Conservation (phyloP, 2,888 invertebrate species). For the Heterodera filipjevi region DNA sequence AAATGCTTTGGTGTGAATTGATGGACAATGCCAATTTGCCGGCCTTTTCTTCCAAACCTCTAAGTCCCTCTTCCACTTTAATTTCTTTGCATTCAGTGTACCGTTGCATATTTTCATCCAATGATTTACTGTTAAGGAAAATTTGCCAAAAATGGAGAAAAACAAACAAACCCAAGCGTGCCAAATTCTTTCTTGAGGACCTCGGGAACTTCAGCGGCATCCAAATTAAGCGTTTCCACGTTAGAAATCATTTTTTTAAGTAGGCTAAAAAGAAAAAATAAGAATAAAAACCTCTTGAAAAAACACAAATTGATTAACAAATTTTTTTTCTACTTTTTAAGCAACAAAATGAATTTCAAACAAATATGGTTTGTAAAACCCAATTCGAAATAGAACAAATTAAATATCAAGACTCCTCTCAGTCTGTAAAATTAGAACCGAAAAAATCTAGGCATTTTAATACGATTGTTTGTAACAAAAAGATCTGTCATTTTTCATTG, state of each 20-base stretch:
- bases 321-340: too few species aligned
- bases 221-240: neutral
- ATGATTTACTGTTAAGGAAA: slow-evolving; percentile 34
- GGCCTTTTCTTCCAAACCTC: slow-evolving; percentile 21
- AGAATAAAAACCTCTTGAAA: neutral
- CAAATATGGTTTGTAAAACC: too few species aligned
- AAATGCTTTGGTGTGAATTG: neutral
- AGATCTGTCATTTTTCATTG: too few species aligned
- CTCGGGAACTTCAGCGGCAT: slow-evolving; percentile 8
- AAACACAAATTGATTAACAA: neutral
- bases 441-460: too few species aligned
- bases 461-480: too few species aligned
- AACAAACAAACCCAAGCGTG: slow-evolving; percentile 6
- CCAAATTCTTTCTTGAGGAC: neutral
- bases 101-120: slow-evolving; percentile 25
- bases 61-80: slow-evolving; percentile 18
- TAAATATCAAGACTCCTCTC: too few species aligned
- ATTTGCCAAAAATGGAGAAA: too few species aligned
- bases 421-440: too few species aligned
- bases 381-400: too few species aligned
- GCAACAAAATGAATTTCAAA: too few species aligned
- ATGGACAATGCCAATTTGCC: slow-evolving; percentile 17
- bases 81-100: slow-evolving; percentile 25
- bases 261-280: neutral
- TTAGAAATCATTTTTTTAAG: neutral